Percentiles rank a stretch among this genome's conserved stretches.
Evolutionary conservation across 30 jellyfish, hydroid and myxozoan genomes (phyloP).

Genomic region (Mastigias papua): DNA sequence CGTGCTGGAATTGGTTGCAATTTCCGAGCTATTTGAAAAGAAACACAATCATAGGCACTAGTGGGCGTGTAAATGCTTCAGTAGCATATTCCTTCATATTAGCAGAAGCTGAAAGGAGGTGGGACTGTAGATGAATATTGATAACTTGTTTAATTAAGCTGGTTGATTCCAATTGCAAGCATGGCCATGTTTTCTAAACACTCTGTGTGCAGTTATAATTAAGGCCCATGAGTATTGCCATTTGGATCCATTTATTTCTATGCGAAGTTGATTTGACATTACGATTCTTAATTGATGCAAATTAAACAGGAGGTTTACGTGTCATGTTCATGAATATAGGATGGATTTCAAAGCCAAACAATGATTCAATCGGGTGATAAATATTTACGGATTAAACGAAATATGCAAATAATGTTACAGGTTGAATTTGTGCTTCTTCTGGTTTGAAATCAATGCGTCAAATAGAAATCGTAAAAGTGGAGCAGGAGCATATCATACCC

Average conservation of each 20-base stretch:
- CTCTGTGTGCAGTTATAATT: constrained; percentile 39
- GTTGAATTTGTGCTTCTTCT: background rate
- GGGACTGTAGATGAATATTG: constrained; percentile 62
- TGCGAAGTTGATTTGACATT: background rate
- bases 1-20: background rate
- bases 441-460: background rate
- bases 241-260: constrained; percentile 1
- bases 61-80: constrained; percentile 23
- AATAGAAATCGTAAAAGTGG: background rate
- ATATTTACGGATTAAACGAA: background rate
- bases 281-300: constrained; percentile 19
- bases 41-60: background rate
- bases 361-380: background rate
- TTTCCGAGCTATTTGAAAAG: constrained; percentile 4
- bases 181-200: constrained; percentile 60
- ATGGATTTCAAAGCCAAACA: constrained; percentile 24
- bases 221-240: constrained; percentile 30
- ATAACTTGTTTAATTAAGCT: constrained; percentile 32
- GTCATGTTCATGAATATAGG: constrained; percentile 39
- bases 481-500: background rate
- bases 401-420: background rate
- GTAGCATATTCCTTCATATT: constrained; percentile 15
- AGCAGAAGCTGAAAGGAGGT: constrained; percentile 28
- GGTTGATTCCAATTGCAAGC: constrained; percentile 60
- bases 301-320: constrained; percentile 10